Base-by-base conservation (phyloP, 2,113 vertebrate species). In the Zosterops hypoxanthus region DNA sequence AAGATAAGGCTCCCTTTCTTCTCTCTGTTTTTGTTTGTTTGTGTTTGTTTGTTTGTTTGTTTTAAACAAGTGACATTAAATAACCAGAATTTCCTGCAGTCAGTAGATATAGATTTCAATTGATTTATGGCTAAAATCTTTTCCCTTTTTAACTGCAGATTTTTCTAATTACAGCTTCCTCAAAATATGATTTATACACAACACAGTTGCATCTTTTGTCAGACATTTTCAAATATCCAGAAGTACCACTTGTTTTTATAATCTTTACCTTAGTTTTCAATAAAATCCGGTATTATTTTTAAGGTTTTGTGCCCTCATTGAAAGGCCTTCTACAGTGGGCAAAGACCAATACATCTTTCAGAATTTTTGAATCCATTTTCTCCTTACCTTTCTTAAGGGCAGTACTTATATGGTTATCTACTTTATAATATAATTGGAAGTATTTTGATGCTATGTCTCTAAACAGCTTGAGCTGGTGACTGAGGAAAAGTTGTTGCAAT, bases 1-100 rank as follows among this genome's bases (percentile, higher is more conserved):
- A 86, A 47, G n/a, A 17, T 33, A 89, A 65, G 5, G 3, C 4
- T 33, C 55, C 23, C 3, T 70, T 59, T 33, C 4, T 22, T 26
- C 8, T 6, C 8, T 12, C 33, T 56, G 5, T 39, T 39, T 42
- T 4, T 5, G 10, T 13, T 2, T 18, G 6, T 2, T 5, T 5
- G 15, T 11, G 22, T 7, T 49, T 49, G 34, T 34, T 34, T 34
- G 22, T 22, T 28, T 6, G 39, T 11, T 23, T 59, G 13, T 23
- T 55, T 47, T 16, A 12, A 26, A 73, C 34, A 71, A 76, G 36
- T 41, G 1, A 0, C 10, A 70, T 78, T 73, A 77, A 57, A 49
- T 39, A 50, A 52, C 5, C 9, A 73, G 26, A 60, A 36, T 49
- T 20, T 10, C 6, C 24, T 47, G 9, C 26, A 72, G 5, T 50